A percentile compares a stretch with the other conserved stretches of the same genome.
These are phyloP conservation scores for Thinocorus orbignyianus DNA, from an alignment of 2,113 vertebrate species.

Conservation along the genomic window DNA sequence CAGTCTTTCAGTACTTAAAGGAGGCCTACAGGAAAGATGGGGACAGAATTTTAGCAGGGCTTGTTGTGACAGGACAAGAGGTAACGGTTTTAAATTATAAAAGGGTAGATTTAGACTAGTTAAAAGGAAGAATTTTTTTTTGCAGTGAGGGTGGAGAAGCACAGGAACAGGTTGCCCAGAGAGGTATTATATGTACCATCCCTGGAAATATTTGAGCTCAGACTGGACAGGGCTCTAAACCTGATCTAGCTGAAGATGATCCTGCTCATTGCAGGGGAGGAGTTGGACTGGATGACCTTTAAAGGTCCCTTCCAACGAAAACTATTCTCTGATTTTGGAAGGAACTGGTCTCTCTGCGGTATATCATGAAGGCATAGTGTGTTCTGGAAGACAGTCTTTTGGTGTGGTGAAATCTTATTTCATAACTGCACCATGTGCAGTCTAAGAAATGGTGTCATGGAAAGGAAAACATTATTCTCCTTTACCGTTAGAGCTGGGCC, in stretches of 20 bases:
- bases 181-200: background rate
- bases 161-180: background rate
- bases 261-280: background rate
- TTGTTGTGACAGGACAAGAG: background rate
- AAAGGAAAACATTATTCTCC: background rate
- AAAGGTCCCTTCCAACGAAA: background rate
- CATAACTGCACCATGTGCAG: background rate
- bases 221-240: background rate
- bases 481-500: background rate
- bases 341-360: background rate
- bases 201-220: background rate
- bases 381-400: background rate
- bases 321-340: background rate
- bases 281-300: background rate
- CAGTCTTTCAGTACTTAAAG: background rate
- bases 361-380: background rate
- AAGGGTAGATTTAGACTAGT: background rate
- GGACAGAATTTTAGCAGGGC: background rate
- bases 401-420: background rate
- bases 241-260: background rate
- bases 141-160: background rate
- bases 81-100: background rate
- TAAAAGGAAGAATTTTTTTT: background rate
- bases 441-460: background rate
- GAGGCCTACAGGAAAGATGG: background rate